Conservation (phyloP, 2,888 invertebrate genomes). For the Volucella inanis region DNA sequence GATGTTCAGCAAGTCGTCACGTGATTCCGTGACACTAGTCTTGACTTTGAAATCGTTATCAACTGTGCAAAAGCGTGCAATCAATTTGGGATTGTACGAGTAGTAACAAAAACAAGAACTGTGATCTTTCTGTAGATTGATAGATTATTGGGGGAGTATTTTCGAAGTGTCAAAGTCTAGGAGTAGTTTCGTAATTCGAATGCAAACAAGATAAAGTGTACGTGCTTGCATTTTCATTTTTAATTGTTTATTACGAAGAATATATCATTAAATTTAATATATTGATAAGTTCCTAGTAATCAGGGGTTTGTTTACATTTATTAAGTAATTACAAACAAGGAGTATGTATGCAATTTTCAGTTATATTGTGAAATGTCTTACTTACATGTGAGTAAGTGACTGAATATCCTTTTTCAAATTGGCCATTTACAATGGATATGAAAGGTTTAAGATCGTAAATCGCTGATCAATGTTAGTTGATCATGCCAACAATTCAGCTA, state of each 20-base stretch:
- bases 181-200: not conserved
- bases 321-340: too few species aligned
- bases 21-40: not conserved
- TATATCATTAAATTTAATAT: too few species aligned
- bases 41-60: conserved; percentile 1
- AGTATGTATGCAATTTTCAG: too few species aligned
- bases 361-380: too few species aligned
- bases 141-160: not conserved
- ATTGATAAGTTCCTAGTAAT: too few species aligned
- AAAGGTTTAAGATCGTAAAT: too few species aligned
- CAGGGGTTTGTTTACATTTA: too few species aligned
- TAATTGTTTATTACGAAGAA: not conserved
- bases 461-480: too few species aligned
- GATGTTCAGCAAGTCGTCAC: conserved; percentile 2
- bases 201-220: not conserved
- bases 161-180: conserved; percentile 20
- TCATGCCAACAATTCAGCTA: too few species aligned
- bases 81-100: not conserved
- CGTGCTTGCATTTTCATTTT: not conserved
- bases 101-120: not conserved
- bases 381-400: too few species aligned
- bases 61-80: conserved; percentile 9
- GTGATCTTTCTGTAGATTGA: conserved; percentile 7
- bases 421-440: too few species aligned
- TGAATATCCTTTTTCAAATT: too few species aligned